Conservation (phyloP, 2,113 vertebrate genomes). For the Setophaga petechia region DNA sequence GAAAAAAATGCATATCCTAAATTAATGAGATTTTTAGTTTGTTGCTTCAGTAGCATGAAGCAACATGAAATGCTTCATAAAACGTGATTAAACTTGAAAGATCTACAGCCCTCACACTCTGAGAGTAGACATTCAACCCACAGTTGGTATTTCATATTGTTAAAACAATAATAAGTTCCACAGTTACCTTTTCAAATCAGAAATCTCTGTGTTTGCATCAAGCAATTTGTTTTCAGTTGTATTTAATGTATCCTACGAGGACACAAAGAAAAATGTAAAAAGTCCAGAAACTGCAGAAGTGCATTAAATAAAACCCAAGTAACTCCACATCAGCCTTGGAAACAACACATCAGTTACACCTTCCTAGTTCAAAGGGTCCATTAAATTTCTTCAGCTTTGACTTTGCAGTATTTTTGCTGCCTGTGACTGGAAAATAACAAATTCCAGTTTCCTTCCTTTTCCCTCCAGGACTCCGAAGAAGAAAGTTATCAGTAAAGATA, state of each 20-base stretch:
- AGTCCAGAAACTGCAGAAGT: background rate
- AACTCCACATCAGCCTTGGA: background rate
- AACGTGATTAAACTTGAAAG: background rate
- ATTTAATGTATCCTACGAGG: slow-evolving; percentile 83
- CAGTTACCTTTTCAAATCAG: slow-evolving; percentile 91
- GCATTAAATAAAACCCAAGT: background rate
- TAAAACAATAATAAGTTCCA: background rate
- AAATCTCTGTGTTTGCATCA: slow-evolving; percentile 85
- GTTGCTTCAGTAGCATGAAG: background rate
- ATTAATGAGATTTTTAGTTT: background rate
- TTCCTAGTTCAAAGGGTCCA: background rate
- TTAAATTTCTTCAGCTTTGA: background rate
- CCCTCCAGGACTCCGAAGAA: background rate
- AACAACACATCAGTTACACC: background rate
- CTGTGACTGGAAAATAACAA: background rate
- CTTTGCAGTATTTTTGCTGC: background rate
- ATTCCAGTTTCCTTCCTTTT: background rate
- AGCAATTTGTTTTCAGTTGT: slow-evolving; percentile 88
- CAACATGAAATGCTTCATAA: background rate
- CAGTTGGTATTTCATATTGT: background rate
- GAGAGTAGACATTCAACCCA: background rate
- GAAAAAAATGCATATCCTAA: background rate
- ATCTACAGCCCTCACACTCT: background rate
- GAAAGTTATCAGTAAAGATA: background rate
- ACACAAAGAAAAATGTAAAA: background rate